Conservation (phyloP, 1,140 invertebrate genomes). For the Philopotamus ludificatus region DNA sequence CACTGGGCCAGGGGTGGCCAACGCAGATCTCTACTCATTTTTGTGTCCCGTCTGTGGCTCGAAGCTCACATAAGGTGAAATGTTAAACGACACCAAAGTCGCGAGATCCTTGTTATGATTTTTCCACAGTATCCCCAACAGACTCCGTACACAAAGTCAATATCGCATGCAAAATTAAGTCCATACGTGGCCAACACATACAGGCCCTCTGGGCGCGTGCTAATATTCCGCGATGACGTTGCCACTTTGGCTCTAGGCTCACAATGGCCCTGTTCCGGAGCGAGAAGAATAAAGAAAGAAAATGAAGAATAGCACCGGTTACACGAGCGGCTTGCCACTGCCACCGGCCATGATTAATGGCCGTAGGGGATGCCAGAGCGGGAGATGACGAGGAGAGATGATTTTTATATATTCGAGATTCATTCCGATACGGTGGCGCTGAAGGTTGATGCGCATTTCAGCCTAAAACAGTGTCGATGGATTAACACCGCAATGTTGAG, state of each 20-base stretch:
- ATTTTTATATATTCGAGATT: conserved; percentile 26
- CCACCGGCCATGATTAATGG: conserved; percentile 7
- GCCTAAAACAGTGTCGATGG: no score
- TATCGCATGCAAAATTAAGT: conserved; percentile 23
- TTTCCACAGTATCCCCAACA: background rate
- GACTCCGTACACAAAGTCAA: conserved; percentile 9
- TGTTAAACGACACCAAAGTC: no score
- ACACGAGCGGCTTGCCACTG: background rate
- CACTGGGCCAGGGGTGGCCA: background rate
- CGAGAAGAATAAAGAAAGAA: conserved; percentile 19
- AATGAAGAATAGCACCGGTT: conserved; percentile 14
- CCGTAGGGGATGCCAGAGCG: background rate
- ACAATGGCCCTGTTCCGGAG: background rate
- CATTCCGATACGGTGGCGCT: conserved; percentile 6
- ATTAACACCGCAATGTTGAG: no score
- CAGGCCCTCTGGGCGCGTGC: conserved; percentile 5
- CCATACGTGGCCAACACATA: conserved; percentile 7
- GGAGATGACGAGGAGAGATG: conserved; percentile 21
- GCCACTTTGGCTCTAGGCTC: conserved; percentile 4
- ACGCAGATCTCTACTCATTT: no score
- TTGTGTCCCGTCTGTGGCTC: no score
- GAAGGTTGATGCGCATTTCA: no score
- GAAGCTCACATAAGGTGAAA: no score
- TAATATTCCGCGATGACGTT: conserved; percentile 25
- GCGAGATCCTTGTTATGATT: no score